These are phyloP conservation scores for Coptotermes formosanus DNA, from an alignment of 1,140 invertebrate genomes.

Conservation along the genomic window DNA sequence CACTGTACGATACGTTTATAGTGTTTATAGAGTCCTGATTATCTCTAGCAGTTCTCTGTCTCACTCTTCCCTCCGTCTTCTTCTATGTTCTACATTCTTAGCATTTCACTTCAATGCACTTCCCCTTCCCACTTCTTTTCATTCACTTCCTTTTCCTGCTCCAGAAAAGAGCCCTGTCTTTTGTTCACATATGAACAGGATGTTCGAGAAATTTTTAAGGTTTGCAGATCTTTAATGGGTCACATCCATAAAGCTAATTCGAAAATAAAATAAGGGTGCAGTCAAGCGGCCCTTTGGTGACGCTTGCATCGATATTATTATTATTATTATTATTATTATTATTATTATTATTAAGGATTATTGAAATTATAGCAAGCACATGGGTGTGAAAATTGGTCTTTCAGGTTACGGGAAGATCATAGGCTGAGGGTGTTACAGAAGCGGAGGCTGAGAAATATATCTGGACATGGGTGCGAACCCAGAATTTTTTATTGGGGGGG, in stretches of 20 bases:
- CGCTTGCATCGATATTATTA: too few relatives aligned
- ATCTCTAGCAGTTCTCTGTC: neutral
- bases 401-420: too few relatives aligned
- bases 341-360: too few relatives aligned
- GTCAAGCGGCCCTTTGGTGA: too few relatives aligned
- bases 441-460: too few relatives aligned
- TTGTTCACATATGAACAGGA: neutral
- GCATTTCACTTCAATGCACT: neutral
- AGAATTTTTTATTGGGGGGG: too few relatives aligned
- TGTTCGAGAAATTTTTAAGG: neutral
- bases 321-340: too few relatives aligned
- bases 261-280: too few relatives aligned
- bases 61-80: neutral
- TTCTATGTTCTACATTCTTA: neutral
- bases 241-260: neutral
- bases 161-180: neutral
- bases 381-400: too few relatives aligned
- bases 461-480: too few relatives aligned
- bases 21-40: neutral
- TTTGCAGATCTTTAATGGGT: neutral
- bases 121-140: neutral
- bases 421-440: too few relatives aligned
- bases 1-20: neutral
- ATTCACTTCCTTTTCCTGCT: neutral
- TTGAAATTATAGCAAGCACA: too few relatives aligned